Evolutionary conservation across 2,113 vertebrate genomes (phyloP).

Genomic region (Sorex araneus): DNA sequence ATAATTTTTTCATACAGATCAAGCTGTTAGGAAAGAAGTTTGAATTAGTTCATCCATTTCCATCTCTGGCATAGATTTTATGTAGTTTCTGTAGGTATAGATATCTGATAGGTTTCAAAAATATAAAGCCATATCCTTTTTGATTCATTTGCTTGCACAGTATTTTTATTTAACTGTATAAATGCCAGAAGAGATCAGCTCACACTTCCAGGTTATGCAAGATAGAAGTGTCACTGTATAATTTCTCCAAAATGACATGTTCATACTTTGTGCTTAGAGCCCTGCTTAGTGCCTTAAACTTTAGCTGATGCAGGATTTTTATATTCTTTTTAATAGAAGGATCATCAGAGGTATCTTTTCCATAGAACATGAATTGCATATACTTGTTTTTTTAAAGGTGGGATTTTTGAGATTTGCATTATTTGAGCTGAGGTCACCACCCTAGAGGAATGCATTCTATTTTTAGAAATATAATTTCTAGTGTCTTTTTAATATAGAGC

Average conservation of each 20-base stretch:
- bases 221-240: background rate
- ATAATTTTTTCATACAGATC: constrained; percentile 55
- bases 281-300: background rate
- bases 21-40: constrained; percentile 10
- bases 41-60: background rate
- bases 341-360: background rate
- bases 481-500: background rate
- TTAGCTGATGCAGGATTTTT: constrained; percentile 17
- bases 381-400: background rate
- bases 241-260: background rate
- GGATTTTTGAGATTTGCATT: constrained; percentile 49
- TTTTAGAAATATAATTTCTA: constrained; percentile 64
- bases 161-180: constrained; percentile 46
- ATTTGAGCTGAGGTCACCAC: constrained; percentile 45
- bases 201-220: background rate
- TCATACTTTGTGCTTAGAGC: constrained; percentile 22
- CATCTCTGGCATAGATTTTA: background rate
- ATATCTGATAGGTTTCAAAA: constrained; percentile 40
- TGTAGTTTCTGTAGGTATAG: constrained; percentile 27
- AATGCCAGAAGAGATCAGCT: background rate
- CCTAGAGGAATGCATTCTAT: background rate
- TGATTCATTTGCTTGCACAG: constrained; percentile 28
- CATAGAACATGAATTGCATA: constrained; percentile 18
- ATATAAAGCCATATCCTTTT: constrained; percentile 13
- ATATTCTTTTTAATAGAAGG: constrained; percentile 33